phyloP scores from a whole-genome alignment of 2,797 vertebrate species.

The Acrossocheilus wenchowensis region DNA sequence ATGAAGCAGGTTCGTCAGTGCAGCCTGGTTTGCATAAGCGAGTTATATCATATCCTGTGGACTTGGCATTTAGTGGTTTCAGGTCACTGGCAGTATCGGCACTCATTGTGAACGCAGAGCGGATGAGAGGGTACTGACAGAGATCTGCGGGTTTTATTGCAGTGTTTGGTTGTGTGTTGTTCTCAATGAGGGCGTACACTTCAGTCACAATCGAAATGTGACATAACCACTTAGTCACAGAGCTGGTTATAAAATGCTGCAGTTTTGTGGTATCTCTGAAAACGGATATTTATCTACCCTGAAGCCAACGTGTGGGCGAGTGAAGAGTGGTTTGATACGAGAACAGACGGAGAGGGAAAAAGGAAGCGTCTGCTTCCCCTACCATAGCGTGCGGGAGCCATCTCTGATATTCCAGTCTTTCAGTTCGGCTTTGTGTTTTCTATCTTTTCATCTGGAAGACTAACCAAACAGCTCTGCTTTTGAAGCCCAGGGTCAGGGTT shows the following conservation, averaged over 20 bases:
- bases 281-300: conserved; percentile 66
- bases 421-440: conserved; percentile 30
- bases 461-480: conserved; percentile 39
- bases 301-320: conserved; percentile 64
- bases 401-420: conserved; percentile 40
- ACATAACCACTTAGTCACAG: conserved; percentile 51
- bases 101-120: conserved; percentile 7
- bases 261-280: conserved; percentile 59
- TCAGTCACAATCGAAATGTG: conserved; percentile 40
- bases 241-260: conserved; percentile 55
- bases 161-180: conserved; percentile 44
- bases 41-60: conserved; percentile 53
- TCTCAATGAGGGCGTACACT: conserved; percentile 21
- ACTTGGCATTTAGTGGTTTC: conserved; percentile 40
- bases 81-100: conserved; percentile 41
- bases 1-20: conserved; percentile 39
- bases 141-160: conserved; percentile 33
- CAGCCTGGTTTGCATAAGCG: conserved; percentile 50
- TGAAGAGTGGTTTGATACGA: conserved; percentile 51
- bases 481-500: conserved; percentile 32
- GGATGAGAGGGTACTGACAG: neutral
- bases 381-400: conserved; percentile 17
- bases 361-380: conserved; percentile 63
- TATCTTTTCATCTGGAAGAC: conserved; percentile 42
- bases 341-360: conserved; percentile 39